Conservation (phyloP, 2,113 vertebrate genomes). For the Dromas ardeola region DNA sequence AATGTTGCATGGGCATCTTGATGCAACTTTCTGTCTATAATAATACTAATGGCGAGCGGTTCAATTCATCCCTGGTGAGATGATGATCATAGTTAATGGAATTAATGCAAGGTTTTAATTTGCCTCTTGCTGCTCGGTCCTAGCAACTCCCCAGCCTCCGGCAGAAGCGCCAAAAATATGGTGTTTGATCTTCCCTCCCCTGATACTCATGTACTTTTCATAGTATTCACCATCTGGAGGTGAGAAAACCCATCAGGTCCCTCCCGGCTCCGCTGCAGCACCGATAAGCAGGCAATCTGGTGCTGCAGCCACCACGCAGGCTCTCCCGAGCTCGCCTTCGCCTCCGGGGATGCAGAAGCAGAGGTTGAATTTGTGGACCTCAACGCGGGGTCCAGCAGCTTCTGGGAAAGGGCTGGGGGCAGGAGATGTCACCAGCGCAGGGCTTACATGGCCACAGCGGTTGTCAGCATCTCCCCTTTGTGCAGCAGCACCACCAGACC, state of each 20-base stretch:
- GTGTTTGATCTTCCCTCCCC: constrained; percentile 16
- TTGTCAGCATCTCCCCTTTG: not conserved
- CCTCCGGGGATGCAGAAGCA: not conserved
- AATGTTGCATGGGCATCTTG: not conserved
- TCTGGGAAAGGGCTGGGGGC: not conserved
- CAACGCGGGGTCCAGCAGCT: accelerated
- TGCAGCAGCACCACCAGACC: not conserved
- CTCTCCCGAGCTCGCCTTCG: not conserved
- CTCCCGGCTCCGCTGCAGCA: not conserved
- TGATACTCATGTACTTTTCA: not conserved
- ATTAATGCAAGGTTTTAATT: constrained; percentile 57
- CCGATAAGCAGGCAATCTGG: not conserved
- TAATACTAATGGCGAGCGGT: not conserved
- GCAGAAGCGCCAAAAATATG: not conserved
- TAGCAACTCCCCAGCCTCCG: not conserved
- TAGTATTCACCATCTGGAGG: constrained; percentile 38
- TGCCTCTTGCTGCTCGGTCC: constrained; percentile 25
- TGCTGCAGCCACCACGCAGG: not conserved
- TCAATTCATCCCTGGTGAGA: constrained; percentile 42
- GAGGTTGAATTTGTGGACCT: not conserved
- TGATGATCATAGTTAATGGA: constrained; percentile 45
- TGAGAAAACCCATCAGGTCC: not conserved
- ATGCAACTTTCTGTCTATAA: not conserved
- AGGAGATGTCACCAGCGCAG: accelerated
- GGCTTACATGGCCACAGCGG: not conserved